Evolutionary conservation across 2,797 vertebrate species (phyloP), one percentile per base, ranked within the genome.

Genomic region (Sebastes iracundus): DNA sequence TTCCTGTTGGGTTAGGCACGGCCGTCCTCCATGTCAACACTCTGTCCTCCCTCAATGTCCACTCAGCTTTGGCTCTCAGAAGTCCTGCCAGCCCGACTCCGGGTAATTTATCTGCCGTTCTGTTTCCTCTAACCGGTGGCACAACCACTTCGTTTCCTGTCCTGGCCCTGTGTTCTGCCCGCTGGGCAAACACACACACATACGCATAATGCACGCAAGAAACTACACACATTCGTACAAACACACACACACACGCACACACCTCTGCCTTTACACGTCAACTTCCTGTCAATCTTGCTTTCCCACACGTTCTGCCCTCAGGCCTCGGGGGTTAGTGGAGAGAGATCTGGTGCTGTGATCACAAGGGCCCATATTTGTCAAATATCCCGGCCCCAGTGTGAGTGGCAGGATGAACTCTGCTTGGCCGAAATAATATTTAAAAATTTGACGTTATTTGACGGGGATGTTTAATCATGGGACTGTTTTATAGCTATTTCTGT

Each of bases 1-100:
- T 85, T 92, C 75, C 80, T 86, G 75, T 84, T 72, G 77, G 81
- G 77, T 88, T 86, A 73, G 76, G 75, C 80, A 55, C 80, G 59
- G 64, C 62, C 80, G 4, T 72, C 72, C 55, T 77, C 72, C 80
- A 78, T 89, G 90, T 93, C 90, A 90, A 87, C 92, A 93, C 82
- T 82, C 89, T 88, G 87, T 91, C 90, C 89, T 89, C 81, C 79
- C 80, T 78, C 84, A 70, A 25, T 77, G 83, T 90, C 84, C 85
- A 88, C 85, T 85, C 83, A 81, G 82, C 75, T 67, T 25, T 33
- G 62, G 22, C 69, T 68, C 83, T 94, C 88, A 91, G 91, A 96
- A 93, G 93, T 93, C 62, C 79, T 92, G 93, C 94, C 94, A 93
- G 82, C 71, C 80, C 79, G 75, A 92, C 90, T 90, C 80, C 75